A percentile compares a stretch with the other conserved stretches of the same genome.
phyloP scores from a whole-genome alignment of 2,888 invertebrate species.

The Calliphora vomitoria region DNA sequence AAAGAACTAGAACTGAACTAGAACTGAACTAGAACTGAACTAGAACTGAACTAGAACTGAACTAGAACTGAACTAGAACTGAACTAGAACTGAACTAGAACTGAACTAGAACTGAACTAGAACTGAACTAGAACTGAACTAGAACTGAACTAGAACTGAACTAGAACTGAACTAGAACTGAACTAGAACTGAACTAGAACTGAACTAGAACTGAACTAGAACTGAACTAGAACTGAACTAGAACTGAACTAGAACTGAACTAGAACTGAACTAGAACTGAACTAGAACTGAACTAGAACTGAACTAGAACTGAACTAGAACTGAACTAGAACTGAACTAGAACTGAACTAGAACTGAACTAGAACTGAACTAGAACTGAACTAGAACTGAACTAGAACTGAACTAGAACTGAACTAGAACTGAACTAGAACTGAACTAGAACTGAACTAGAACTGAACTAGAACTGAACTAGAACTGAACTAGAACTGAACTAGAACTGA shows the following conservation, averaged over 20 bases:
- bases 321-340: not conserved
- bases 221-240: not conserved
- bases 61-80: conserved; percentile 12
- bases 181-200: not conserved
- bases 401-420: conserved; percentile 3
- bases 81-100: not conserved
- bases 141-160: not conserved
- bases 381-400: not conserved
- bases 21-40: conserved; percentile 1
- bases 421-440: not conserved
- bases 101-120: conserved; percentile 10
- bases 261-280: not conserved
- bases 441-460: not conserved
- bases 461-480: not conserved
- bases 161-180: not conserved
- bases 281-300: not conserved
- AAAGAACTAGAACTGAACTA: not conserved
- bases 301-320: conserved; percentile 4
- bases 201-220: not conserved
- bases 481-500: conserved; percentile 4
- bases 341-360: conserved; percentile 1
- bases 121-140: not conserved
- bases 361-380: not conserved
- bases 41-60: conserved; percentile 13
- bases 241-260: not conserved